Base-by-base conservation (phyloP, 2,888 invertebrate genomes). In the Tachystola acroxantha region DNA sequence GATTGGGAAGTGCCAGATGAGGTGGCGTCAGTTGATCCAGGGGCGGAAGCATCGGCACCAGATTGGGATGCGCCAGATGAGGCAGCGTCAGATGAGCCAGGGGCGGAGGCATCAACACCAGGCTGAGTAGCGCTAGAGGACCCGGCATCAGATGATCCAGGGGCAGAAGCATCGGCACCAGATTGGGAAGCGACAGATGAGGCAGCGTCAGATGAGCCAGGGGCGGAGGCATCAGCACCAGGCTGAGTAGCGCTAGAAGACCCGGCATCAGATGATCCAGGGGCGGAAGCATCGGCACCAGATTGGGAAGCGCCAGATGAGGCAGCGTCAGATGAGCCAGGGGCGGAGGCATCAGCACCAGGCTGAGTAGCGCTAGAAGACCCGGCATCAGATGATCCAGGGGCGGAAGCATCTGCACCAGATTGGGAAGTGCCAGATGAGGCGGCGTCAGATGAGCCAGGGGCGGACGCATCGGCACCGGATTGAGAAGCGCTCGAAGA, bases 151-250 rank as follows among this genome's bases (percentile, higher is more conserved):
- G 16, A 31, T 16, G 20, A 16, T 1, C 32, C 16, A 14, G 32
- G 12, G 10, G 19, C 67, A 40, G 57, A 57, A 9, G 33, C 28
- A 12, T 38, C 40, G 5, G 19, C 22, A 30, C 16, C 42, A 12
- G 37, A n/a, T 11, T 32, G 31, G 19, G 36, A 1, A 4, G 40
- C n/a, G 7, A 12, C 42, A 35, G 44, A 13, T 5, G 31, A 12
- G 22, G 10, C 2, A n/a, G 19, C 28, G 24, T 19, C 13, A 10
- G 14, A n/a, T 7, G 7, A 16, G 27, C 25, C 16, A n/a, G 36
- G 7, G 11, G 19, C 24, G 7, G 33, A 6, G 20, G 16, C 20
- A 22, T 20, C 36, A 22, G 20, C 36, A 24, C 9, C n/a, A 9
- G 30, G 24, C 7, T 7, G n/a, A 24, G 39, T 11, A n/a, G 7